These are phyloP conservation scores for Zaprionus obscuricornis DNA, from an alignment of 2,888 invertebrate genomes.

Conservation along the genomic window DNA sequence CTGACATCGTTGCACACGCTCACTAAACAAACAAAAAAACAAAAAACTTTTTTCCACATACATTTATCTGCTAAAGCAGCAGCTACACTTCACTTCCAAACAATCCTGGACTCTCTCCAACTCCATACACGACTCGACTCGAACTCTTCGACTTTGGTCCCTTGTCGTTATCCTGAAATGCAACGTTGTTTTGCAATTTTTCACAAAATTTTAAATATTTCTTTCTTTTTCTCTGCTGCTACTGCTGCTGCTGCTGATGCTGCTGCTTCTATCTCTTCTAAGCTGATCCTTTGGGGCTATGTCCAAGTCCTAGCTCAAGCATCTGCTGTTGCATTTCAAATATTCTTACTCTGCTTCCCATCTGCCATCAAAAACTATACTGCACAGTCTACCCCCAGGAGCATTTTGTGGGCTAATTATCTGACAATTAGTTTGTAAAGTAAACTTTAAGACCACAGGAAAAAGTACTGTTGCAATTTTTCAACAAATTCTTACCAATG, in stretches of 20 bases:
- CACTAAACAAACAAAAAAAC: constrained; percentile 5
- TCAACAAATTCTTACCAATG: constrained; percentile 75
- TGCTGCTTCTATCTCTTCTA: constrained; percentile 2
- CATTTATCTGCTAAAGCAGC: constrained; percentile 70
- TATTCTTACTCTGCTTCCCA: constrained; percentile 11
- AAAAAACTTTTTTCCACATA: constrained; percentile 63
- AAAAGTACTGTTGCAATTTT: constrained; percentile 41
- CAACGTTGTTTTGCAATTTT: constrained; percentile 66
- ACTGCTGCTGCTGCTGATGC: constrained; percentile 17
- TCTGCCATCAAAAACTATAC: constrained; percentile 28
- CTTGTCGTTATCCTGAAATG: constrained; percentile 18
- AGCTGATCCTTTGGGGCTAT: constrained; percentile 42
- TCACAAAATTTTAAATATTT: constrained; percentile 72
- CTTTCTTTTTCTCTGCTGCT: constrained; percentile 26
- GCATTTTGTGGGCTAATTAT: constrained; percentile 74
- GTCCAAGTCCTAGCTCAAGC: constrained; percentile 22
- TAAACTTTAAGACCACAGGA: constrained; percentile 64
- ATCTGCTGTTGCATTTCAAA: constrained; percentile 34
- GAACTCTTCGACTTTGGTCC: constrained; percentile 47
- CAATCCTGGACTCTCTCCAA: background rate
- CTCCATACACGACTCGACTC: background rate
- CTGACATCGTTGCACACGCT: constrained; percentile 24
- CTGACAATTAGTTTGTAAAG: constrained; percentile 79
- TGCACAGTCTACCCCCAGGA: constrained; percentile 39
- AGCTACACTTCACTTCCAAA: constrained; percentile 5